Conservation (phyloP, 2,113 vertebrate genomes). For the Xenopus tropicalis region UCB_Xtro_10.0 CM004451.2:31545501-31546000, state of each 20-base stretch:
- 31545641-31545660: constrained; percentile 11
- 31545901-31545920: constrained; percentile 1
- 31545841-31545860: background rate
- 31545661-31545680: background rate
- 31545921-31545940: background rate
- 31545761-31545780: too few relatives aligned
- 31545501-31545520: too few relatives aligned
- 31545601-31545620: background rate
- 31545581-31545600: constrained; percentile 14
- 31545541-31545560: background rate
- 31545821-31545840: background rate
- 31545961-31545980: constrained; percentile 19
- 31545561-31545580: constrained; percentile 13
- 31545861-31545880: background rate
- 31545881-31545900: background rate
- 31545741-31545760: too few relatives aligned
- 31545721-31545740: too few relatives aligned
- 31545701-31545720: too few relatives aligned
- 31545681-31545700: background rate
- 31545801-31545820: background rate
- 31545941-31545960: constrained; percentile 16
- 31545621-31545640: constrained; percentile 28
- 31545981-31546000: constrained; percentile 17
- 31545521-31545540: background rate
- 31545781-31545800: background rate